Conservation (phyloP, 1,140 invertebrate genomes). For the Lepidurus packardi region DNA sequence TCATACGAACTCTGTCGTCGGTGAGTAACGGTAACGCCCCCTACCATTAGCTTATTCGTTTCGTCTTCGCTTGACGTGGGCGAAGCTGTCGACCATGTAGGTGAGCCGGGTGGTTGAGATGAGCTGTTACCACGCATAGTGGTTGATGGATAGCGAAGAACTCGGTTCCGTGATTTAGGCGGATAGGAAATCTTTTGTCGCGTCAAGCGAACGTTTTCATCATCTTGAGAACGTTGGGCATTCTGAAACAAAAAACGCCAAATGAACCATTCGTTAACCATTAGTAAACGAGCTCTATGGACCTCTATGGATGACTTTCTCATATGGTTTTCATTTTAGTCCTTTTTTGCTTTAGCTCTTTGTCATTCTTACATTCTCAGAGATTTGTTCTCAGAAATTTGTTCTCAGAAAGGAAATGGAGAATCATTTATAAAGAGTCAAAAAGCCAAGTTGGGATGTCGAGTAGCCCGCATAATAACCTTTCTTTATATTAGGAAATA, state of each 20-base stretch:
- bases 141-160: slow-evolving; percentile 28
- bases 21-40: slow-evolving; percentile 24
- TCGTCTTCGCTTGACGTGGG: slow-evolving; percentile 28
- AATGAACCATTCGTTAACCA: neutral
- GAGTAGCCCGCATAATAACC: neutral
- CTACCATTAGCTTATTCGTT: slow-evolving; percentile 19
- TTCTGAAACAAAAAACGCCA: neutral
- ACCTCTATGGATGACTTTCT: no score
- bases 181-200: slow-evolving; percentile 33
- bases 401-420: neutral
- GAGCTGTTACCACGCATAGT: slow-evolving; percentile 6
- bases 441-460: neutral
- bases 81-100: slow-evolving; percentile 28
- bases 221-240: neutral
- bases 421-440: neutral
- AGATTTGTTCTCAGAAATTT: neutral
- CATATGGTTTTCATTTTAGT: no score
- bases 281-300: neutral
- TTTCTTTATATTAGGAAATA: neutral
- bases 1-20: slow-evolving; percentile 31
- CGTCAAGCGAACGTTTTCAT: neutral
- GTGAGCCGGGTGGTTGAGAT: slow-evolving; percentile 10
- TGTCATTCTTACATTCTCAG: neutral
- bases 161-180: slow-evolving; percentile 30
- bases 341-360: no score